Percentiles rank a stretch among this genome's conserved stretches.
phyloP scores from a whole-genome alignment of 2,888 invertebrate species.

The Coelopa pilipes region DNA sequence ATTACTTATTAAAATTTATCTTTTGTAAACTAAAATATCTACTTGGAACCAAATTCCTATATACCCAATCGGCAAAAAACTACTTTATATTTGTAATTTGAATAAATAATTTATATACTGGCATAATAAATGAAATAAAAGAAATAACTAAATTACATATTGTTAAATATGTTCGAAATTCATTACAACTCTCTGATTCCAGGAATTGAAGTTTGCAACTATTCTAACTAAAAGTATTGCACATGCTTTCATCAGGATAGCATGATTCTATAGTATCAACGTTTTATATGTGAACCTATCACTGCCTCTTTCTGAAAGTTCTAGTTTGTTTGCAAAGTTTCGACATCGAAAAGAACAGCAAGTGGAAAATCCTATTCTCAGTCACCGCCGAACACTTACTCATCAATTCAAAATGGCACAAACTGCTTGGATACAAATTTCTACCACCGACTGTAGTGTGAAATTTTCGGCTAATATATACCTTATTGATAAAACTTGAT shows the following conservation, averaged over 20 bases:
- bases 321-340: too few species aligned
- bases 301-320: too few species aligned
- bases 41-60: slow-evolving; percentile 33
- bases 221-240: too few species aligned
- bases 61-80: slow-evolving; percentile 11
- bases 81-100: slow-evolving; percentile 30
- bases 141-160: slow-evolving; percentile 4
- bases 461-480: not conserved
- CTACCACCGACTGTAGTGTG: not conserved
- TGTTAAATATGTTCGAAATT: not conserved
- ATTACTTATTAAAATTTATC: slow-evolving; percentile 2
- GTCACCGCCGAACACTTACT: too few species aligned
- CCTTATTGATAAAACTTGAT: not conserved
- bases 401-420: too few species aligned
- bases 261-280: too few species aligned
- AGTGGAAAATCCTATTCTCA: too few species aligned
- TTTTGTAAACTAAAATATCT: slow-evolving; percentile 8
- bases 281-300: too few species aligned
- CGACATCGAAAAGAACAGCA: too few species aligned
- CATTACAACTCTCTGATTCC: not conserved
- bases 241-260: too few species aligned
- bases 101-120: slow-evolving; percentile 25
- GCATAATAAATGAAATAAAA: slow-evolving; percentile 30
- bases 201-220: not conserved
- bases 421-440: too few species aligned